phyloP scores from a whole-genome alignment of 2,888 invertebrate genomes.

The Chrysolina haemoptera region DNA sequence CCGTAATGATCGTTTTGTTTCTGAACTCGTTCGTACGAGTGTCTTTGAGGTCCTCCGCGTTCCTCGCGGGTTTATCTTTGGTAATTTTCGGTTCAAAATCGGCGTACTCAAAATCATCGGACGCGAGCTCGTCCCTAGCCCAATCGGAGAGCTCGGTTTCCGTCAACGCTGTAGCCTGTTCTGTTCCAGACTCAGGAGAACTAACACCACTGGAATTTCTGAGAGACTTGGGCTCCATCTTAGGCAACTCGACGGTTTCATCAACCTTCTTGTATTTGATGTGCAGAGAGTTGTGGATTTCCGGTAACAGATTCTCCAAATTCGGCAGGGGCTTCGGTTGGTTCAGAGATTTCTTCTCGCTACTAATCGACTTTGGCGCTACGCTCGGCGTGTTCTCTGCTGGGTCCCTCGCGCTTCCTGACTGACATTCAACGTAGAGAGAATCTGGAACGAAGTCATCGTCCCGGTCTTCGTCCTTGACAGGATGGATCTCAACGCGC shows the following conservation, averaged over 20 bases:
- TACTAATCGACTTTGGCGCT: slow-evolving; percentile 63
- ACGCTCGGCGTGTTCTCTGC: slow-evolving; percentile 47
- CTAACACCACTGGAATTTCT: slow-evolving; percentile 67
- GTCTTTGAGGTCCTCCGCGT: slow-evolving; percentile 63
- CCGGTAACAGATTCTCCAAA: slow-evolving; percentile 59
- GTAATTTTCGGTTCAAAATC: slow-evolving; percentile 71
- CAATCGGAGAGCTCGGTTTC: slow-evolving; percentile 93
- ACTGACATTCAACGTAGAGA: slow-evolving; percentile 38
- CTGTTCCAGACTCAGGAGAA: slow-evolving; percentile 76
- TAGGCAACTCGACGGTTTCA: neutral
- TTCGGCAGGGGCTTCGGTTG: slow-evolving; percentile 67
- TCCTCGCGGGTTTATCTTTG: slow-evolving; percentile 48
- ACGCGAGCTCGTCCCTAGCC: slow-evolving; percentile 86
- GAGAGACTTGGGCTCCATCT: slow-evolving; percentile 49
- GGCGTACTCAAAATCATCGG: slow-evolving; percentile 82
- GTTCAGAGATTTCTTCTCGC: slow-evolving; percentile 67
- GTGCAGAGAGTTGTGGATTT: slow-evolving; percentile 61
- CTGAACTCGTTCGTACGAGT: slow-evolving; percentile 64
- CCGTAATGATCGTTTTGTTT: slow-evolving; percentile 57
- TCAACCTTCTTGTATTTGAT: slow-evolving; percentile 51
- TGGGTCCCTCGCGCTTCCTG: slow-evolving; percentile 11
- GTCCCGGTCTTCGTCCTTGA: slow-evolving; percentile 69
- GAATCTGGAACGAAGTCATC: slow-evolving; percentile 65
- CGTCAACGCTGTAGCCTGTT: slow-evolving; percentile 81
- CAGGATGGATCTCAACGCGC: slow-evolving; percentile 61